Percentiles rank a stretch among this genome's conserved stretches.
phyloP scores from a whole-genome alignment of 2,797 vertebrate genomes.

The Lagocephalus sceleratus region DNA sequence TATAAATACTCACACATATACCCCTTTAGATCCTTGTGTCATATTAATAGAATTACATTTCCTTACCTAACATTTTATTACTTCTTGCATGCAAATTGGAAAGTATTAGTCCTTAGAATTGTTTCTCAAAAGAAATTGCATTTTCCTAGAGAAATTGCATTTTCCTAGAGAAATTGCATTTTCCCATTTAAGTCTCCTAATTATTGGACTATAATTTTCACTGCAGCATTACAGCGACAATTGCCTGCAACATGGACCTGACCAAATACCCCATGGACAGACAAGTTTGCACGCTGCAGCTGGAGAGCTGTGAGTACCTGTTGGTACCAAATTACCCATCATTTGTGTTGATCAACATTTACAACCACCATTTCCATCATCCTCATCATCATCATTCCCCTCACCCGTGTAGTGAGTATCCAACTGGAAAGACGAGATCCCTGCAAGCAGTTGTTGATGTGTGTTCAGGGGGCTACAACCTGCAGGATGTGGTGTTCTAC shows the following conservation, averaged over 20 bases:
- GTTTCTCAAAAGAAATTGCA: slow-evolving; percentile 9
- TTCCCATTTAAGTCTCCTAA: slow-evolving; percentile 3
- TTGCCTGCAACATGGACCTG: slow-evolving; percentile 92
- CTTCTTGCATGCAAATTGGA: slow-evolving; percentile 1
- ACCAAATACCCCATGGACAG: slow-evolving; percentile 94
- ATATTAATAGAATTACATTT: neutral
- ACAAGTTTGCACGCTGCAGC: slow-evolving; percentile 89
- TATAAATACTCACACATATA: too few species aligned
- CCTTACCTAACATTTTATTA: neutral
- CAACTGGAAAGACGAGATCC: neutral
- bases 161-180: neutral
- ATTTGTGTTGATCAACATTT: slow-evolving; percentile 18
- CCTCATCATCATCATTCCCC: slow-evolving; percentile 19
- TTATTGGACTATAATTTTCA: slow-evolving; percentile 12
- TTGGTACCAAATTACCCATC: slow-evolving; percentile 15
- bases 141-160: slow-evolving; percentile 5
- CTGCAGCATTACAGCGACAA: slow-evolving; percentile 86
- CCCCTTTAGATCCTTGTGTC: neutral
- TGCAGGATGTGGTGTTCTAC: slow-evolving; percentile 89
- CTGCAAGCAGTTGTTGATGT: slow-evolving; percentile 29
- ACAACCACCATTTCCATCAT: slow-evolving; percentile 18
- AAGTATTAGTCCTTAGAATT: slow-evolving; percentile 6
- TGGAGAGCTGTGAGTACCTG: slow-evolving; percentile 89
- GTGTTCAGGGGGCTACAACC: slow-evolving; percentile 87
- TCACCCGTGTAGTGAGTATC: slow-evolving; percentile 44